These are phyloP conservation scores for Chymomyza costata DNA, from an alignment of 1,140 invertebrate species.

Conservation along the genomic window DNA sequence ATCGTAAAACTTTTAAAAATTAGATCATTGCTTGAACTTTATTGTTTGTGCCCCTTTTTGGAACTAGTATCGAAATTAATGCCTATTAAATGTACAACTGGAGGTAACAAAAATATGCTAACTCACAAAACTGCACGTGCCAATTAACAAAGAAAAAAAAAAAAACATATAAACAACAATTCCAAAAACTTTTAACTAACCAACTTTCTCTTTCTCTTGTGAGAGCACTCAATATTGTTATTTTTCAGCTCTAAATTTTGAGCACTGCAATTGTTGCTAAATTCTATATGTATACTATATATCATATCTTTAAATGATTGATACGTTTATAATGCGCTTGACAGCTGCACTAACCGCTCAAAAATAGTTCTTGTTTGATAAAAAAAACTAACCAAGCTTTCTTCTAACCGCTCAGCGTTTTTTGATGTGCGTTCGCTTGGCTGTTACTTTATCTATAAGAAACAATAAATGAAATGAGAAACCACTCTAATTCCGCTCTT, in stretches of 20 bases:
- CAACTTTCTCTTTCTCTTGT: too few species aligned
- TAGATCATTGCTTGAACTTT: too few species aligned
- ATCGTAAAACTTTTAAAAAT: too few species aligned
- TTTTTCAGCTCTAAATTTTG: too few species aligned
- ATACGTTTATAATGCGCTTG: conserved; percentile 48
- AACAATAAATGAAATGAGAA: conserved; percentile 39
- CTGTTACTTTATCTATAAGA: conserved; percentile 43
- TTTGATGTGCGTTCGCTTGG: conserved; percentile 22
- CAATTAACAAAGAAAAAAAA: conserved; percentile 22
- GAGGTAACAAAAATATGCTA: conserved; percentile 34
- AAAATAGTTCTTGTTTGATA: conserved; percentile 13
- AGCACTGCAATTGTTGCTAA: conserved; percentile 15
- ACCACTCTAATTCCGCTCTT: conserved; percentile 73
- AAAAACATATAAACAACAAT: conserved; percentile 17
- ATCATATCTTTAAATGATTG: conserved; percentile 48
- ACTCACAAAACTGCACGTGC: conserved; percentile 37
- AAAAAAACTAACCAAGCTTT: conserved; percentile 40
- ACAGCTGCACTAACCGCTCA: not conserved
- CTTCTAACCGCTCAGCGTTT: conserved; percentile 32
- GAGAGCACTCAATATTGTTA: too few species aligned
- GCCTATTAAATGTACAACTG: conserved; percentile 19
- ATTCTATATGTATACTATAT: conserved; percentile 20
- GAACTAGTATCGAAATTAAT: conserved; percentile 23
- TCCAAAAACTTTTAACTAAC: conserved; percentile 29
- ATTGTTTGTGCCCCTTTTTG: conserved; percentile 20